Conservation (phyloP, 2,113 vertebrate species). For the Muscicapa adusta region DNA sequence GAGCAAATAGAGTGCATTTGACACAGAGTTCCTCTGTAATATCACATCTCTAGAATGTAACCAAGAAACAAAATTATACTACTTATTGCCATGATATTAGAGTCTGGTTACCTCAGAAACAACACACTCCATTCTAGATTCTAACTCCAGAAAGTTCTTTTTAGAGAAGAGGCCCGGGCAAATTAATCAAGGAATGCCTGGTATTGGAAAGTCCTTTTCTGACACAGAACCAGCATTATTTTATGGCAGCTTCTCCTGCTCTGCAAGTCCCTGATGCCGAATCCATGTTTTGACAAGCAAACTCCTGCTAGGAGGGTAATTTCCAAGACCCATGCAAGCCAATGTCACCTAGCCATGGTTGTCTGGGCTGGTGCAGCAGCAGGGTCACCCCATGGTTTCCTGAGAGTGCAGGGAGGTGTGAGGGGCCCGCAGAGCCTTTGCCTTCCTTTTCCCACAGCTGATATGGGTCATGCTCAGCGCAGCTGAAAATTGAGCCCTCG, state of each 20-base stretch:
- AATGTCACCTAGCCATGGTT: not conserved
- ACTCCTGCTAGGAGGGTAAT: not conserved
- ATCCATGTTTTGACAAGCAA: accelerated
- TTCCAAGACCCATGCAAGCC: not conserved
- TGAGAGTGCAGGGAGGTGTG: not conserved
- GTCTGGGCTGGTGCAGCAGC: accelerated
- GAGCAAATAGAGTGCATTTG: slow-evolving; percentile 10
- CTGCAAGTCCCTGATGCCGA: not conserved
- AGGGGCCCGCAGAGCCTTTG: not conserved
- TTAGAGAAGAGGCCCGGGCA: not conserved
- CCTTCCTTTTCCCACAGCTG: slow-evolving; percentile 46
- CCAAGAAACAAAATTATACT: not conserved
- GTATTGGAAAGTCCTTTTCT: not conserved
- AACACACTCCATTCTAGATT: accelerated
- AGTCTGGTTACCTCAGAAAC: slow-evolving; percentile 12
- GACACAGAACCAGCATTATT: not conserved
- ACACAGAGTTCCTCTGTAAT: not conserved
- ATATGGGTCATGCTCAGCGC: slow-evolving; percentile 28
- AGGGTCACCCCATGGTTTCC: not conserved
- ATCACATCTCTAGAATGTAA: not conserved
- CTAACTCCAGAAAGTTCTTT: not conserved
- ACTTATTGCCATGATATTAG: not conserved
- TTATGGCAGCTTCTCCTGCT: not conserved
- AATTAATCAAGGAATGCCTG: not conserved
- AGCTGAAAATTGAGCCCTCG: slow-evolving; percentile 55